Evolutionary conservation across 2,113 vertebrate genomes (phyloP).

Genomic region (Barnardius zonarius): DNA sequence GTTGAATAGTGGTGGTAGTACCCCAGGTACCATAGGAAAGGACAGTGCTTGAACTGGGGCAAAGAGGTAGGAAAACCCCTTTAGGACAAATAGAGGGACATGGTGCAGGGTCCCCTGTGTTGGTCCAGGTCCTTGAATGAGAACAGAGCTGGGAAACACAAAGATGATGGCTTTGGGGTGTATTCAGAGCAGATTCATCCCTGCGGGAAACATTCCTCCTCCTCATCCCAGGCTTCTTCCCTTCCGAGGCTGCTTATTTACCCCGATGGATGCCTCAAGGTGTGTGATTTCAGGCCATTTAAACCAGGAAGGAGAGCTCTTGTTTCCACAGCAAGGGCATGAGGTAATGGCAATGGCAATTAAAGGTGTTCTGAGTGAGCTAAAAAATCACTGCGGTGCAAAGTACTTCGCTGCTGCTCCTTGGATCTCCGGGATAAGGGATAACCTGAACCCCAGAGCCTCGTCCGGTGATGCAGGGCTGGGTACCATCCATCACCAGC

Average conservation of each 20-base stretch:
- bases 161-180: not conserved
- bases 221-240: not conserved
- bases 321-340: not conserved
- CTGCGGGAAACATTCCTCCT: not conserved
- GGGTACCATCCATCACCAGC: not conserved
- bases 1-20: rapidly evolving
- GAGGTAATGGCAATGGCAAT: not conserved
- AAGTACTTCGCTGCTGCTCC: not conserved
- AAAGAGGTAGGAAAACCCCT: not conserved
- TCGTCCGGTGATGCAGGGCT: not conserved
- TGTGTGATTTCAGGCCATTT: not conserved
- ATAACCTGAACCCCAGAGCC: not conserved
- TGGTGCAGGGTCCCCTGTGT: rapidly evolving
- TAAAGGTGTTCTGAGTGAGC: not conserved
- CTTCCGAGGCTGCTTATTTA: not conserved
- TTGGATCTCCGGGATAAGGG: not conserved
- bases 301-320: not conserved
- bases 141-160: not conserved
- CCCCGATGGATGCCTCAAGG: not conserved
- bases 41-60: not conserved
- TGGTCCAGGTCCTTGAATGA: not conserved
- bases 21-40: not conserved
- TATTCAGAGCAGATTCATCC: not conserved
- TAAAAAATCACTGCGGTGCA: not conserved
- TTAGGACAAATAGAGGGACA: not conserved